Conservation (phyloP, 53 echinoderm and acorn worm genomes). For the Crossaster papposus region DNA sequence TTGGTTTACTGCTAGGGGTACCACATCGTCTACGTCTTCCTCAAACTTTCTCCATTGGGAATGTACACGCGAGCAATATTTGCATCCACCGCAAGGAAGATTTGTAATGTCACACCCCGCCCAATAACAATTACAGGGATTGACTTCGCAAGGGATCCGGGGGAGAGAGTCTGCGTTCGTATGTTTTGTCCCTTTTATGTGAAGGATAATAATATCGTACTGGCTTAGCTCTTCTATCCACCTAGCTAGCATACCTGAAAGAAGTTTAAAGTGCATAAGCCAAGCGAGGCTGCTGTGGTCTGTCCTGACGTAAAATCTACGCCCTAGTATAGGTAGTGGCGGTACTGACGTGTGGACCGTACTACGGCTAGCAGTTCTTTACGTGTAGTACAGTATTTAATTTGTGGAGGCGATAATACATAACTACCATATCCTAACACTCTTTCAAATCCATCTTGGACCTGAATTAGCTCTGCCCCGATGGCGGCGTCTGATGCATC, state of each 20-base stretch:
- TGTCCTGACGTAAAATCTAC: constrained; percentile 40
- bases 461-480: not conserved
- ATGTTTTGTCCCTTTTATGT: constrained; percentile 54
- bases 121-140: not conserved
- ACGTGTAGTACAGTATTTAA: constrained; percentile 58
- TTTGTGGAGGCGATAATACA: not conserved
- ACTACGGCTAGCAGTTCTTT: constrained; percentile 59
- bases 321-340: constrained; percentile 65
- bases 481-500: not conserved
- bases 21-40: not conserved
- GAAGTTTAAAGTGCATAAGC: constrained; percentile 50
- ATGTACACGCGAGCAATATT: not conserved
- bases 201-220: constrained; percentile 47
- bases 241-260: constrained; percentile 59
- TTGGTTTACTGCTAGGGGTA: not conserved
- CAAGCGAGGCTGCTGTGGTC: constrained; percentile 64
- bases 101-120: not conserved
- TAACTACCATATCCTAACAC: constrained; percentile 18
- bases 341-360: constrained; percentile 48
- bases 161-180: constrained; percentile 42
- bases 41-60: not conserved
- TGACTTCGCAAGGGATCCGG: not conserved
- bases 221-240: constrained; percentile 65
- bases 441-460: not conserved
- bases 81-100: not conserved